Base-by-base conservation (phyloP, 2,113 vertebrate genomes). In the Otis tarda region DNA sequence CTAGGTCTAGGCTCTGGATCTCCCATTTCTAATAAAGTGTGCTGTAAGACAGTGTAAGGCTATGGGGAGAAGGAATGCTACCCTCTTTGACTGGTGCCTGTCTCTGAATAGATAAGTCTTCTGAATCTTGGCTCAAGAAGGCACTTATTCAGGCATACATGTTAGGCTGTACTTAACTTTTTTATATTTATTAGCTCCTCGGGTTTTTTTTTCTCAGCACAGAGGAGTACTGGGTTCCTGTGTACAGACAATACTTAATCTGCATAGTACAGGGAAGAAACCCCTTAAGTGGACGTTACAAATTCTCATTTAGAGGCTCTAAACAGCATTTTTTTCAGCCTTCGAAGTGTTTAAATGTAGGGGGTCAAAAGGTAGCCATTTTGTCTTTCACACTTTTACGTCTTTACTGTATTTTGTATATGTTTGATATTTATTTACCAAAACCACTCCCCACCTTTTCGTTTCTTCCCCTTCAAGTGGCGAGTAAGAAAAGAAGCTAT, bases 401-500 rank as follows among this genome's bases (percentile, higher is more conserved):
- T 76, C 20, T 89, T 86, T 41, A 56, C 30, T 86, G 43, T 90
- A 23, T 94, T 88, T 77, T 50, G 9, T 90, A 7, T 71, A 7
- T 68, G 33, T 76, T 87, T 69, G 31, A 52, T 83, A 31, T n/a
- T 68, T 65, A 30, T 76, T 95, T 93, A 60, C 25, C 24, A 75
- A 83, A 88, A 85, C 9, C 7, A 21, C 21, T 94, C 80, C 21
- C 9, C 33, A 57, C 13, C 18, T 93, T 96, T 92, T 81, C 10
- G 23, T 92, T 93, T 90, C 84, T 97, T 67, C 83, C 64, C 31
- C 63, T 79, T 97, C 25, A 90, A 99, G 99, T 99, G 99, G 99
- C 98, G 99, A 90, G 99, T 99, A 49, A 98, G 99, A 95, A 99
- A 99, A 97, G 99, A 99, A 98, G 99, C 99, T 65, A 99, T 99